Conservation (phyloP, 2,797 vertebrate species). For the Xenentodon cancila region DNA sequence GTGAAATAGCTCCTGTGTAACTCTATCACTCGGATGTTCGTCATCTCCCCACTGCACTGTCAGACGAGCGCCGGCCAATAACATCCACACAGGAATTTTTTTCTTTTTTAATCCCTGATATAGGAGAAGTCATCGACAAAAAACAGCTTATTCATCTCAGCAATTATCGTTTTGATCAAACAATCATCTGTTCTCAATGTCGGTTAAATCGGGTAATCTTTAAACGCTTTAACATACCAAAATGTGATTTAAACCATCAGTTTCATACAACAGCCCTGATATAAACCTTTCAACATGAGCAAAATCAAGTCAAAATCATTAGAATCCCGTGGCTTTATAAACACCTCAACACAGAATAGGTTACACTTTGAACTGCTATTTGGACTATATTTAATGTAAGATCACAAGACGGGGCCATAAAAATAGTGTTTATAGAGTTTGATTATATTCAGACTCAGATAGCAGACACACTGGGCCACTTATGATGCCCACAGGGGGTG, state of each 20-base stretch:
- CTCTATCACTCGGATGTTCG: slow-evolving; percentile 24
- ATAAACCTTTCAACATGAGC: no score
- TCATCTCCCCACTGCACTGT: slow-evolving; percentile 16
- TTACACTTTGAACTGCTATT: no score
- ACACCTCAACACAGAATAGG: no score
- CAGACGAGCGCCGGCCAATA: slow-evolving; percentile 9
- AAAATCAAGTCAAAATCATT: no score
- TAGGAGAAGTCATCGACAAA: neutral
- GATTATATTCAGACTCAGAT: neutral
- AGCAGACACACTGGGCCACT: neutral
- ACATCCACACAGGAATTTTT: neutral
- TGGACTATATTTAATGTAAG: no score
- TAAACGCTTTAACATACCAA: neutral
- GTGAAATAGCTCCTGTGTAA: slow-evolving; percentile 32
- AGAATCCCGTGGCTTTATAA: no score
- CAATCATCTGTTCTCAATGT: neutral
- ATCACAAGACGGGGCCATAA: no score
- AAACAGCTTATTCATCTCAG: neutral
- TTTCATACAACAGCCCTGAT: no score
- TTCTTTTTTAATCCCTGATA: neutral
- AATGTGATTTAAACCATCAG: neutral
- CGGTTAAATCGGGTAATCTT: neutral
- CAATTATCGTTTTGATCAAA: no score
- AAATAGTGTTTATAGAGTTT: no score
- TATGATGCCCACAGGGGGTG: neutral